These are phyloP conservation scores for Scolanthus callimorphus DNA, from an alignment of 92 coral and sea anemone genomes.

Conservation along the genomic window DNA sequence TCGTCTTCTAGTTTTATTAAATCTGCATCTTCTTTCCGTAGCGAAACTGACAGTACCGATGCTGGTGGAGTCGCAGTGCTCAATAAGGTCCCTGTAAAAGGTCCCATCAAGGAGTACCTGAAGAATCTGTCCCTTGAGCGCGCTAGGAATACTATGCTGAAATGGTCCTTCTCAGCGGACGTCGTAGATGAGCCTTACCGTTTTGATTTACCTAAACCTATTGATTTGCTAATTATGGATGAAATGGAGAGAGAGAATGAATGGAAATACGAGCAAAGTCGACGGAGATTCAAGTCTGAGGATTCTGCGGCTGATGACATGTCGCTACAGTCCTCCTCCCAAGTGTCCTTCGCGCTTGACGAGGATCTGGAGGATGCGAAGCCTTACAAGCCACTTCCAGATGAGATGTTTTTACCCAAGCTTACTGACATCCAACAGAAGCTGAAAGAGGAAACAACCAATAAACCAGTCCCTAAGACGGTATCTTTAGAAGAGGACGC, in stretches of 20 bases:
- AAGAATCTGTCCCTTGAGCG: slow-evolving; percentile 89
- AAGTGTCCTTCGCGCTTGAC: slow-evolving; percentile 50
- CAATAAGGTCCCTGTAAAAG: slow-evolving; percentile 78
- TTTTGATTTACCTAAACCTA: slow-evolving; percentile 84
- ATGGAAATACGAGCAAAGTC: slow-evolving; percentile 66
- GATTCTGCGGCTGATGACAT: slow-evolving; percentile 46
- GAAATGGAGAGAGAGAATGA: slow-evolving; percentile 74
- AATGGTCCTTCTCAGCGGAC: slow-evolving; percentile 95
- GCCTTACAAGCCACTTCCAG: slow-evolving; percentile 27
- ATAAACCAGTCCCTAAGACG: slow-evolving; percentile 39
- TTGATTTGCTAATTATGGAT: slow-evolving; percentile 68
- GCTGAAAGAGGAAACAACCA: slow-evolving; percentile 30
- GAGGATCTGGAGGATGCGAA: slow-evolving; percentile 35
- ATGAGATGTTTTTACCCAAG: slow-evolving; percentile 67
- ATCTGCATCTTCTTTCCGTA: slow-evolving; percentile 70
- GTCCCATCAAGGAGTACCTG: slow-evolving; percentile 91
- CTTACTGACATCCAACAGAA: slow-evolving; percentile 57
- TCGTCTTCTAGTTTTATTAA: slow-evolving; percentile 45
- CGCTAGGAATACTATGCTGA: slow-evolving; percentile 79
- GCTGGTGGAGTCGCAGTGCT: slow-evolving; percentile 41
- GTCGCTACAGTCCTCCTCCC: slow-evolving; percentile 55
- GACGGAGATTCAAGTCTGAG: slow-evolving; percentile 50
- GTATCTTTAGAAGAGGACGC: slow-evolving; percentile 65
- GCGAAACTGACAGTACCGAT: slow-evolving; percentile 52
- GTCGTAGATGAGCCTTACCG: slow-evolving; percentile 85